Conservation (phyloP, 2,888 invertebrate genomes). For the Volucella bombylans region DNA sequence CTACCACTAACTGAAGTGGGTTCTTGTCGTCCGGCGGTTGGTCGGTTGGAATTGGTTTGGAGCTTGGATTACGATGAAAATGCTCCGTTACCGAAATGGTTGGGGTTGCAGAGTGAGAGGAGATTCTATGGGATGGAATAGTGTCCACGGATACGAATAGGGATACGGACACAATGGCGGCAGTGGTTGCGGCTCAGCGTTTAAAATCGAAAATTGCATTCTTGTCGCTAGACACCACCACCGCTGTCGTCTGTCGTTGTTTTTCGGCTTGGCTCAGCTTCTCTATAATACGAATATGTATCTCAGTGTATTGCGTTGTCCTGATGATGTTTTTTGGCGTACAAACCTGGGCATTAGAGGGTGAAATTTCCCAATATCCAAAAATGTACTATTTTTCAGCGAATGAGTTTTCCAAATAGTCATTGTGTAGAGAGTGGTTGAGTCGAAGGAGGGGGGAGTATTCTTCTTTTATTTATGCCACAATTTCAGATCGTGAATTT, state of each 20-base stretch:
- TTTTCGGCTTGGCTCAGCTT: neutral
- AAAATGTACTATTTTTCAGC: slow-evolving; percentile 32
- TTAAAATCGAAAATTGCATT: slow-evolving; percentile 65
- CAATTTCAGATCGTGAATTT: slow-evolving; percentile 35
- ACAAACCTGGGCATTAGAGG: slow-evolving; percentile 26
- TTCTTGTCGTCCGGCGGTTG: slow-evolving; percentile 32
- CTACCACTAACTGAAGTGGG: slow-evolving; percentile 60
- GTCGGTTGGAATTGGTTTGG: slow-evolving; percentile 54
- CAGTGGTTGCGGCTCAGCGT: slow-evolving; percentile 60
- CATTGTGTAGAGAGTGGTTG: slow-evolving; percentile 17
- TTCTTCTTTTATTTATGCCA: slow-evolving; percentile 46
- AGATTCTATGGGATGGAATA: slow-evolving; percentile 1
- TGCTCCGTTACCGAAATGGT: slow-evolving; percentile 56
- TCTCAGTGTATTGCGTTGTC: neutral
- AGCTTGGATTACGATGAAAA: slow-evolving; percentile 66
- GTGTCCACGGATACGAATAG: no score
- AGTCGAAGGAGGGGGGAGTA: neutral
- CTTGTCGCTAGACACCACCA: slow-evolving; percentile 30
- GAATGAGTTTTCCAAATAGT: neutral
- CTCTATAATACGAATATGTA: slow-evolving; percentile 5
- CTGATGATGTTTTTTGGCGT: slow-evolving; percentile 55
- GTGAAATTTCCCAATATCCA: slow-evolving; percentile 57
- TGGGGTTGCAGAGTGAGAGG: slow-evolving; percentile 34
- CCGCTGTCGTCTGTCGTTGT: neutral
- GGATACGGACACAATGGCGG: slow-evolving; percentile 56